These are phyloP conservation scores for Rhombomys opimus DNA, from an alignment of 2,113 vertebrate species.

Conservation along the genomic window DNA sequence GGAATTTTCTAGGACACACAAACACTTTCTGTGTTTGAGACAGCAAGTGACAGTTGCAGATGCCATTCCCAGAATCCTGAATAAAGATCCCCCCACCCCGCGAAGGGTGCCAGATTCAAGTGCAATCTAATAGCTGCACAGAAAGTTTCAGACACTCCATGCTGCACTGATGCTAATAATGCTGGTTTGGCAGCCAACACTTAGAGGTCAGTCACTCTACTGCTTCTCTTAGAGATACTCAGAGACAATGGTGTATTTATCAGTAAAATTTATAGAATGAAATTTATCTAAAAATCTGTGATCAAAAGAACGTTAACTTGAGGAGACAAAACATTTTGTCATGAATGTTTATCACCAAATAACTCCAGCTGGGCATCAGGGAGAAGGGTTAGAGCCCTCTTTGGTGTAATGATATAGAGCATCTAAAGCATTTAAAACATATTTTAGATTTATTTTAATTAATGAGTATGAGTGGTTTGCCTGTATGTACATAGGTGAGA, in stretches of 20 bases:
- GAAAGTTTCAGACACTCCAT: background rate
- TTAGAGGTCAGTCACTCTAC: background rate
- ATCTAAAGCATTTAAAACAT: background rate
- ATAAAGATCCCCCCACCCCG: background rate
- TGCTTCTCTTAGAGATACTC: constrained; percentile 29
- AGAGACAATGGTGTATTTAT: background rate
- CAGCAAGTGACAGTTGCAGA: background rate
- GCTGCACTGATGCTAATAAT: constrained; percentile 26
- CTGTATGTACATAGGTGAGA: background rate
- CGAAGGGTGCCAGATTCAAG: constrained; percentile 21
- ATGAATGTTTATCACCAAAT: constrained; percentile 1
- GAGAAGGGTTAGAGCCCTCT: background rate
- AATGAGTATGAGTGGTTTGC: background rate
- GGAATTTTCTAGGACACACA: background rate
- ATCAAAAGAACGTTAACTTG: background rate
- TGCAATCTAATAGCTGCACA: background rate
- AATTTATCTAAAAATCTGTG: constrained; percentile 41
- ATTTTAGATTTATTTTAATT: background rate
- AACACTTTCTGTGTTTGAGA: background rate
- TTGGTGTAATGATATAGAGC: background rate
- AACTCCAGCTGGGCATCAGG: background rate
- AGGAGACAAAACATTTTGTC: background rate
- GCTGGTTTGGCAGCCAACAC: background rate
- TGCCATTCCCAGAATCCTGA: background rate
- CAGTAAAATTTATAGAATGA: background rate